Percentiles rank a stretch among this genome's conserved stretches.
These are phyloP conservation scores for Borostomias antarcticus DNA, from an alignment of 2,797 vertebrate genomes.

Conservation along the genomic window DNA sequence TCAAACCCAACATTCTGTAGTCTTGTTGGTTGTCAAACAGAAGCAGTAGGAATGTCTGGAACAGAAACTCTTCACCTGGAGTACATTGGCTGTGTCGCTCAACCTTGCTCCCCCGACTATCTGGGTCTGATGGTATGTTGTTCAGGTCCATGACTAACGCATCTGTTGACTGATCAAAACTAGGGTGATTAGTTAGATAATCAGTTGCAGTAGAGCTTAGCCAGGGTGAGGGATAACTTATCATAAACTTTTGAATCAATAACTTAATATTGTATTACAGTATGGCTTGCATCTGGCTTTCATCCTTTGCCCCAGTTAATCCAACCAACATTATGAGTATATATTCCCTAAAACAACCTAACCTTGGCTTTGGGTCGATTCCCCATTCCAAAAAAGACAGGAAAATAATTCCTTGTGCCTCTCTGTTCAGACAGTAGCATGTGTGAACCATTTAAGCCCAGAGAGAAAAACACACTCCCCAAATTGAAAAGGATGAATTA, in stretches of 20 bases:
- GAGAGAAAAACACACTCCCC: not conserved
- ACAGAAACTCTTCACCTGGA: not conserved
- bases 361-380: not conserved
- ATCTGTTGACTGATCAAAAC: not conserved
- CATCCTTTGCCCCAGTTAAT: not conserved
- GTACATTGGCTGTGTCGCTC: not conserved
- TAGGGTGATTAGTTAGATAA: not conserved
- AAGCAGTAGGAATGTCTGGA: too few species aligned
- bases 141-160: not conserved
- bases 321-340: not conserved
- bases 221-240: not conserved
- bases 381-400: not conserved
- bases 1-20: too few species aligned
- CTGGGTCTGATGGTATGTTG: not conserved
- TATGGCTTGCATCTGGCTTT: not conserved
- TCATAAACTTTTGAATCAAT: not conserved
- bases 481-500: constrained; percentile 4
- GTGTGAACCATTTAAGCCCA: not conserved
- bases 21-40: too few species aligned
- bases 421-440: not conserved
- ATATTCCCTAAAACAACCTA: not conserved
- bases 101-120: not conserved
- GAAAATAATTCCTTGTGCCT: not conserved
- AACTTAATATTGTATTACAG: too few species aligned
- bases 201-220: not conserved